These are phyloP conservation scores for Athalia rosae DNA, from an alignment of 2,888 invertebrate genomes.

Conservation along the genomic window DNA sequence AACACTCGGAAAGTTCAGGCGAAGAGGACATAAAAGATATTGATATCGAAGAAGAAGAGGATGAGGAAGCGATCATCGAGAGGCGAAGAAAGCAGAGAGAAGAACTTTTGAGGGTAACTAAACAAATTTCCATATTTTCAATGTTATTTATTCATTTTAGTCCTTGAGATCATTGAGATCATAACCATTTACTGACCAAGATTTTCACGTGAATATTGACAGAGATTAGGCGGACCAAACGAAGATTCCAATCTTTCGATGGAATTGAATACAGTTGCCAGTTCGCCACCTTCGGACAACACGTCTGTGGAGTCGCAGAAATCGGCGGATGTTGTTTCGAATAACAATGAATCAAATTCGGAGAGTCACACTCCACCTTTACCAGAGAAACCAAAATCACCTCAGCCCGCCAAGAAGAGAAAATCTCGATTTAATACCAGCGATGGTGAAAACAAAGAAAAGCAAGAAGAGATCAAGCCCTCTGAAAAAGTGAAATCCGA, in stretches of 20 bases:
- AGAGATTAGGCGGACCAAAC: conserved; percentile 77
- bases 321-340: conserved; percentile 61
- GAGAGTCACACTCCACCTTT: conserved; percentile 70
- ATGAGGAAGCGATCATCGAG: conserved; percentile 95
- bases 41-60: conserved; percentile 90
- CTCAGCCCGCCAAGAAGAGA: conserved; percentile 59
- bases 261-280: conserved; percentile 60
- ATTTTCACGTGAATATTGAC: conserved; percentile 49
- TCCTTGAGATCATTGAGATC: neutral
- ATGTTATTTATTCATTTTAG: conserved; percentile 3
- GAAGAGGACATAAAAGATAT: conserved; percentile 83
- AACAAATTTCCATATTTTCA: conserved; percentile 19
- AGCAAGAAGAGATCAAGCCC: conserved; percentile 58
- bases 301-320: conserved; percentile 62
- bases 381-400: conserved; percentile 65
- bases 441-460: conserved; percentile 50
- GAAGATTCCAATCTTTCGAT: conserved; percentile 76
- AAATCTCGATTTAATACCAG: conserved; percentile 63
- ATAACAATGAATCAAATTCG: conserved; percentile 68
- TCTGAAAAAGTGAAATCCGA: conserved; percentile 62
- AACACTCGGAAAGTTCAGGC: conserved; percentile 80
- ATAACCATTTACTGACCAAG: neutral
- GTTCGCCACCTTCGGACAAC: conserved; percentile 58
- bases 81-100: conserved; percentile 90
- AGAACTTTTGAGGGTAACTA: conserved; percentile 86